Base-by-base conservation (phyloP, 2,113 vertebrate species). In the Poecilia latipinna region DNA sequence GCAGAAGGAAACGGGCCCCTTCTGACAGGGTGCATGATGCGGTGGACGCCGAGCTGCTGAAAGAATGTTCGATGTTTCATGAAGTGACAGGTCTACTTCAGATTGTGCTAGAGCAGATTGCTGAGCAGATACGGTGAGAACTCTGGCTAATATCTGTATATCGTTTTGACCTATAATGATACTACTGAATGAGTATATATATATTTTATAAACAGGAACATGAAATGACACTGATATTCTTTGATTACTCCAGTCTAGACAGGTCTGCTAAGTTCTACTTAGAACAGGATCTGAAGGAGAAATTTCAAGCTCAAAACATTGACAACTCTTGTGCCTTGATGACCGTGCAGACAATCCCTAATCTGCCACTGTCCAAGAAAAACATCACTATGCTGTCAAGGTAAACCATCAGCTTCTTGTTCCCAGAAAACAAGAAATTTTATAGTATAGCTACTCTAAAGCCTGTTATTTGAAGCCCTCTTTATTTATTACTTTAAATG, bases 221-320 rank as follows among this genome's bases (percentile, higher is more conserved):
- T 15, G 5, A 48, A 48, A 48, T 19, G 13, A 48, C 1, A 1
- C 44, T 19, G 17, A 48, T 48, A 4, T 48, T 44, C 24, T 39
- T 24, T 75, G 32, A 85, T 4, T 54, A 19, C 67, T 87, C 60
- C 86, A 98, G 98, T 89, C 84, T 95, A 78, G 97, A 96, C 86
- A 95, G 96, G 63, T 94, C 95, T 1, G 92, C 94, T 69, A 98
- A 96, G 82, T 97, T 97, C 76, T 88, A 83, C 11, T 87, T 99
- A 39, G 97, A 98, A 76, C 93, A 95, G 85, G 97, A 99, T 72
- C 86, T 98, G 88, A 94, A 90, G 87, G 96, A 96, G 87, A 99
- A 98, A 78, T 95, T 88, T 70, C 78, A 88, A 24, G 97, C 97
- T 19, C 87, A 96, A 74, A 91, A 75, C 11, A 95, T 98, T 0